These are phyloP conservation scores for Cephus spinipes DNA, from an alignment of 2,888 invertebrate genomes.

Conservation along the genomic window DNA sequence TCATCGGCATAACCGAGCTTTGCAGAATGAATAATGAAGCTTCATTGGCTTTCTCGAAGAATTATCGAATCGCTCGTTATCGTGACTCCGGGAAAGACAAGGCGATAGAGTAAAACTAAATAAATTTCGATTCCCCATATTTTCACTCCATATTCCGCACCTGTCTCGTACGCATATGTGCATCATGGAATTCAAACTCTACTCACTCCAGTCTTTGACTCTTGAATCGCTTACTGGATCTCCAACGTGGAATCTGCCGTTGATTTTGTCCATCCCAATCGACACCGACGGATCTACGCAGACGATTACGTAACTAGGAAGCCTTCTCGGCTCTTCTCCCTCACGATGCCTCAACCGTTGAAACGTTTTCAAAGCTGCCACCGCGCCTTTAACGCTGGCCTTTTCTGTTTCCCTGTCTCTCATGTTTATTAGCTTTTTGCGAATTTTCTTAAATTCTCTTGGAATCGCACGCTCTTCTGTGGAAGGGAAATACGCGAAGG, in stretches of 20 bases:
- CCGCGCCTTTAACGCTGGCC: background rate
- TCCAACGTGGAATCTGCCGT: background rate
- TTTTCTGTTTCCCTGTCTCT: background rate
- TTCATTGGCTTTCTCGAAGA: slow-evolving; percentile 40
- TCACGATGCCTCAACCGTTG: background rate
- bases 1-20: slow-evolving; percentile 66
- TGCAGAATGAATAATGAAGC: slow-evolving; percentile 64
- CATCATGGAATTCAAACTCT: background rate
- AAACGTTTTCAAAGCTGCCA: background rate
- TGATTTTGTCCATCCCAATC: background rate
- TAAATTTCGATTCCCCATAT: background rate
- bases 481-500: background rate
- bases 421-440: background rate
- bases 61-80: background rate
- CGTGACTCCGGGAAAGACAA: background rate
- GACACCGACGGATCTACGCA: background rate
- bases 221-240: background rate
- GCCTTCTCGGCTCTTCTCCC: background rate
- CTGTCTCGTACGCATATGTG: background rate
- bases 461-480: background rate
- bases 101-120: background rate
- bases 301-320: background rate
- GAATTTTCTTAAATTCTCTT: background rate
- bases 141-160: background rate
- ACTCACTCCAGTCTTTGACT: background rate